phyloP scores from a whole-genome alignment of 2,797 vertebrate species.

The Hirundo rustica region DNA sequence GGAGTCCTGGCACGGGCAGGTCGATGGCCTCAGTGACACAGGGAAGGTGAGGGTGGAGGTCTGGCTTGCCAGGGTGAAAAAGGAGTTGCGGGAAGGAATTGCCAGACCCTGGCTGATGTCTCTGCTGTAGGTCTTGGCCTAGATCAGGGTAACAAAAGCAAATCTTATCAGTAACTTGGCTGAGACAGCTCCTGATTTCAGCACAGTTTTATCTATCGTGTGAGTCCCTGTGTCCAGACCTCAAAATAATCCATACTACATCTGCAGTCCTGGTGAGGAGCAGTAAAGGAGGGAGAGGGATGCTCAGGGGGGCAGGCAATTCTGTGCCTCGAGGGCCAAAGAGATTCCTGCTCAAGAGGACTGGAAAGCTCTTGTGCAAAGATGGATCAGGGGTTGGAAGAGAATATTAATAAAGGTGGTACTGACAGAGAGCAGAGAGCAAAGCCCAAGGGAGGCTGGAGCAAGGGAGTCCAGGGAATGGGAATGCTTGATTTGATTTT shows the following conservation, averaged over 20 bases:
- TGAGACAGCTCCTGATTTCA: not conserved
- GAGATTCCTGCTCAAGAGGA: not conserved
- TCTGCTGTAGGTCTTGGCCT: not conserved
- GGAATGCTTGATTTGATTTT: not conserved
- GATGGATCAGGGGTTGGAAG: not conserved
- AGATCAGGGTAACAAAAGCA: not conserved
- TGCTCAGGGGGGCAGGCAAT: not conserved
- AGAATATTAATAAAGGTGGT: not conserved
- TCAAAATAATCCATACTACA: not conserved
- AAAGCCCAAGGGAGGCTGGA: not conserved
- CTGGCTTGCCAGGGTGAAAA: not conserved
- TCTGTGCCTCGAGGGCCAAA: not conserved
- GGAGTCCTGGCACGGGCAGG: not conserved
- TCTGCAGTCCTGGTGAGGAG: not conserved
- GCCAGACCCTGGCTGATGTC: not conserved
- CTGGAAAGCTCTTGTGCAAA: not conserved
- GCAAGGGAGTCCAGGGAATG: not conserved
- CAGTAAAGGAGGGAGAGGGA: not conserved
- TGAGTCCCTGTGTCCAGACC: not conserved
- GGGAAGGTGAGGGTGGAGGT: not conserved
- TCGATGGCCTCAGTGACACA: not conserved
- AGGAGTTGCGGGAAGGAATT: not conserved
- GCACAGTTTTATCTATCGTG: not conserved
- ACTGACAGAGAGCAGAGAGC: not conserved
- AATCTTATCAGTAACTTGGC: not conserved